Evolutionary conservation across 2,797 vertebrate genomes (phyloP).

Genomic region (Leptodactylus fallax): DNA sequence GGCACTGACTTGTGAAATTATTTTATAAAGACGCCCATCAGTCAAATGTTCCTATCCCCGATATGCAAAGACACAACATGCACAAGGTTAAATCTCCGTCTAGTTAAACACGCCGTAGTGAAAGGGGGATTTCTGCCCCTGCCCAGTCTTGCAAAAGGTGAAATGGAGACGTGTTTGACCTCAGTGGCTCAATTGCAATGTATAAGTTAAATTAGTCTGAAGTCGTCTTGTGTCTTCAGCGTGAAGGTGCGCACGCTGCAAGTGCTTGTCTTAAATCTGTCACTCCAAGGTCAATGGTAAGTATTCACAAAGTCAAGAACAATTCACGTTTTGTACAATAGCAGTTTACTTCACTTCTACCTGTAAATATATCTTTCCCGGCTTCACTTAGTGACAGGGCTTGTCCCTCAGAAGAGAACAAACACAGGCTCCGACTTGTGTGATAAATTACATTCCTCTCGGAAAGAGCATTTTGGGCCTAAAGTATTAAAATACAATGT

Average conservation of each 20-base stretch:
- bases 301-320: slow-evolving; percentile 61
- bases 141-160: not conserved
- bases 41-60: slow-evolving; percentile 7
- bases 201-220: slow-evolving; percentile 53
- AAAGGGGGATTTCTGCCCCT: slow-evolving; percentile 5
- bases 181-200: slow-evolving; percentile 32
- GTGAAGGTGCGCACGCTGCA: not conserved
- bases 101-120: slow-evolving; percentile 16
- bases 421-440: not conserved
- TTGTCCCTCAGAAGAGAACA: slow-evolving; percentile 53
- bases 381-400: slow-evolving; percentile 34
- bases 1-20: slow-evolving; percentile 62
- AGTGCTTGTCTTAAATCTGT: slow-evolving; percentile 54
- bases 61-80: slow-evolving; percentile 32
- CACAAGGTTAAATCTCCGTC: slow-evolving; percentile 43
- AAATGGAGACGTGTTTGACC: slow-evolving; percentile 23
- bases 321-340: slow-evolving; percentile 56
- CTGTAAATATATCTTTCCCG: slow-evolving; percentile 54
- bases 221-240: slow-evolving; percentile 42
- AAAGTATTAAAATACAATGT: slow-evolving; percentile 16
- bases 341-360: slow-evolving; percentile 40
- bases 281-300: slow-evolving; percentile 63
- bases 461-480: not conserved
- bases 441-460: slow-evolving; percentile 28
- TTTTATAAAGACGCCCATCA: slow-evolving; percentile 38